Base-by-base conservation (phyloP, 1,140 invertebrate species). In the Ceratosolen fusciceps region DNA sequence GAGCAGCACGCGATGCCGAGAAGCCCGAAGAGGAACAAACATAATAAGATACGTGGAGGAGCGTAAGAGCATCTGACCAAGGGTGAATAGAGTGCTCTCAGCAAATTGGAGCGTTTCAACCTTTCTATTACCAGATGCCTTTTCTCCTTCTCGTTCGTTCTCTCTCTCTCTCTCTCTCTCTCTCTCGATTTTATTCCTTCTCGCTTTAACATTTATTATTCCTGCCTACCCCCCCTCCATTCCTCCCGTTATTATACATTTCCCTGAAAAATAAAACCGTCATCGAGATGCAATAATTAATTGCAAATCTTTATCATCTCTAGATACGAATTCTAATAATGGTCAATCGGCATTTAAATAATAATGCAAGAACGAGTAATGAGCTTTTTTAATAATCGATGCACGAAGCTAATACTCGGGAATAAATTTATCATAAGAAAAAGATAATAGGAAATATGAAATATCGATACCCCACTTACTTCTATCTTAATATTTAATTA, bases 21-120 rank as follows among this genome's bases (percentile, higher is more conserved):
- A 79, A 82, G 80, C 80, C 80, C 81, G 72, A 72, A 82, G 79
- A 76, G 81, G 83, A 82, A 83, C 82, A 84, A 84, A 83, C 82
- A 84, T 74, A 80, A 81, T 77, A 74, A 79, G 80, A 81, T 80
- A 82, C 79, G 77, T 82, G 79, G 80, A 84, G 77, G 71, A 80
- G 74, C 75, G 58, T 62, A 73, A 81, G 74, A 74, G 79, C 79
- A 71, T 79, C 78, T 77, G 79, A 68, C 80, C 80, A 71, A 82
- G 74, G 76, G 26, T 80, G 83, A 82, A 78, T 82, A 82, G 80
- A 84, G 83, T 82, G 78, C 81, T 82, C 68, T 79, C 71, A 76
- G 77, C 81, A 84, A 84, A 82, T 84, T 82, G 73, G 82, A 82
- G 56, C 82, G 79, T 71, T 82, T 74, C 78, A 77, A 78, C 74